phyloP scores from a whole-genome alignment of 2,797 vertebrate species.

The Mareca strepera region DNA sequence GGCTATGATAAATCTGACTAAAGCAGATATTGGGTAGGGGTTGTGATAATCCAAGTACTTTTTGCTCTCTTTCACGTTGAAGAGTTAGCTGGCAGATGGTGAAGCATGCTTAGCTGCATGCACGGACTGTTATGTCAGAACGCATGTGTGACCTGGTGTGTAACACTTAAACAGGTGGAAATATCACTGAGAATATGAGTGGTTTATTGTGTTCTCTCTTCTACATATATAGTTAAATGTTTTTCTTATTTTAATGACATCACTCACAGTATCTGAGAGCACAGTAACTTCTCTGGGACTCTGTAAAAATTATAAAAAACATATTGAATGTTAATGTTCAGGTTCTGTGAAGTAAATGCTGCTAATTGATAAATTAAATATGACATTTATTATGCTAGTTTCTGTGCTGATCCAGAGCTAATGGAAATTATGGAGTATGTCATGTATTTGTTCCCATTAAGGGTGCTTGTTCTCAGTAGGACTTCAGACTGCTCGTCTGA shows the following conservation, averaged over 20 bases:
- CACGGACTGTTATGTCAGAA: not conserved
- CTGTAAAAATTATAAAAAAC: not conserved
- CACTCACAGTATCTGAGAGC: not conserved
- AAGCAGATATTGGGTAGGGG: not conserved
- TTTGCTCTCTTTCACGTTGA: not conserved
- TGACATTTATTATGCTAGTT: conserved; percentile 22
- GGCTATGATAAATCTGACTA: not conserved
- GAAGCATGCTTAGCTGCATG: not conserved
- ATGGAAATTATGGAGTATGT: not conserved
- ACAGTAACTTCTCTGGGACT: not conserved
- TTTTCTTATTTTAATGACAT: not conserved
- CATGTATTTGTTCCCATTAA: not conserved
- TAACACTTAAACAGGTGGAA: not conserved
- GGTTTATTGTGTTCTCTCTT: not conserved
- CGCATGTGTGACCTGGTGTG: not conserved
- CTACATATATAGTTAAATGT: not conserved
- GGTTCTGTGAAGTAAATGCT: not conserved
- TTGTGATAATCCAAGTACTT: not conserved
- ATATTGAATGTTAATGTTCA: not conserved
- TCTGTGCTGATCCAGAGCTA: not conserved
- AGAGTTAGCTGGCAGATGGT: not conserved
- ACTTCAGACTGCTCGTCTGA: not conserved
- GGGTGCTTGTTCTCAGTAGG: not conserved
- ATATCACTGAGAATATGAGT: not conserved
- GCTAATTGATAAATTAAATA: not conserved